These are phyloP conservation scores for Pangasius djambal DNA, from an alignment of 2,797 vertebrate species.

Conservation along the genomic window DNA sequence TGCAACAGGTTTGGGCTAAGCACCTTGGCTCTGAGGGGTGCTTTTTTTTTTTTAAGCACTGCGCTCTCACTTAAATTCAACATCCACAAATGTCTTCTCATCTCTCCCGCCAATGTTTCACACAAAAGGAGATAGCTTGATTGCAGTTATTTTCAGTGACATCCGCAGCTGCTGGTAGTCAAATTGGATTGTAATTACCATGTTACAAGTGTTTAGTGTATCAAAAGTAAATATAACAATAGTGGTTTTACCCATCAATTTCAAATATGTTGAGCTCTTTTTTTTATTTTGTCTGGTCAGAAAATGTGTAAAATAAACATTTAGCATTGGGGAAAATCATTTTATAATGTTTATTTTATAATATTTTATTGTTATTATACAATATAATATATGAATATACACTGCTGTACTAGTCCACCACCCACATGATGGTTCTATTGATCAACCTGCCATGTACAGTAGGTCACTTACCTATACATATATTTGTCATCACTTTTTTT, in stretches of 20 bases:
- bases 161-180: conserved; percentile 31
- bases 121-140: conserved; percentile 46
- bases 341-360: not conserved
- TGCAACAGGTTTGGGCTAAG: not conserved
- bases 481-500: not conserved
- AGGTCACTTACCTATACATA: not conserved
- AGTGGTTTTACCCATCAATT: conserved; percentile 15
- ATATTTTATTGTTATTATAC: too few relatives aligned
- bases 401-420: not conserved
- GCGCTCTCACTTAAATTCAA: conserved; percentile 34
- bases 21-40: not conserved
- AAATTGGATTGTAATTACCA: conserved; percentile 48
- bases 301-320: not conserved
- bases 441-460: not conserved
- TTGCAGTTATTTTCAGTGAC: conserved; percentile 47
- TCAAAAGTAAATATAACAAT: conserved; percentile 27
- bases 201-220: conserved; percentile 41
- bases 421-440: not conserved
- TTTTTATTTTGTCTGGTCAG: not conserved
- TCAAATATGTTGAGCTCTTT: not conserved
- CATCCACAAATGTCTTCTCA: conserved; percentile 25
- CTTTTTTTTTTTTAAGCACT: not conserved
- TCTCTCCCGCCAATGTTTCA: conserved; percentile 35
- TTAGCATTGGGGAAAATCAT: not conserved
- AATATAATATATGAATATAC: not conserved